Percentiles rank a stretch among this genome's conserved stretches.
These are phyloP conservation scores for Lasius fuliginosus DNA, from an alignment of 2,888 invertebrate genomes.

Conservation along the genomic window DNA sequence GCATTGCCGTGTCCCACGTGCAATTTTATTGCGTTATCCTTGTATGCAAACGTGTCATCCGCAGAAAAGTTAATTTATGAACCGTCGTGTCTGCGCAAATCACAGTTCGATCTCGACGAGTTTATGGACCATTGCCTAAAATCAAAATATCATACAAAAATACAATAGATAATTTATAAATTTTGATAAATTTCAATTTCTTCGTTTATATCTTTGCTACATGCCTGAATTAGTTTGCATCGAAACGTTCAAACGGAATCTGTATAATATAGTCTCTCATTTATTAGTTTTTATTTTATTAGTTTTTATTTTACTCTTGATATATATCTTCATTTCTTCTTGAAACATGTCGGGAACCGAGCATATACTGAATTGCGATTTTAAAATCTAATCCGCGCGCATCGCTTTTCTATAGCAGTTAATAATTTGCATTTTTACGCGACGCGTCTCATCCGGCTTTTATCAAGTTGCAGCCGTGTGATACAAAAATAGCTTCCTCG, in stretches of 20 bases:
- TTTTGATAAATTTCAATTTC: background rate
- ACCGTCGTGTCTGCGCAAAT: constrained; percentile 25
- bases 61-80: constrained; percentile 43
- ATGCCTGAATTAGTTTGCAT: background rate
- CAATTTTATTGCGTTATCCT: constrained; percentile 49
- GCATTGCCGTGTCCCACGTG: constrained; percentile 42
- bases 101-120: background rate
- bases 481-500: constrained; percentile 17
- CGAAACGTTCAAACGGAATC: background rate
- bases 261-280: background rate
- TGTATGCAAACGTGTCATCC: constrained; percentile 49
- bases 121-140: background rate
- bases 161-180: background rate
- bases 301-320: background rate
- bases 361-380: background rate
- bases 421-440: background rate
- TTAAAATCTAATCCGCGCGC: background rate
- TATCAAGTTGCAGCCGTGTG: background rate
- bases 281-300: background rate
- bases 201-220: background rate
- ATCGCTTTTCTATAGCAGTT: background rate
- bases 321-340: background rate
- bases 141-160: background rate
- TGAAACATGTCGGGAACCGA: background rate
- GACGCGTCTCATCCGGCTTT: background rate